phyloP scores from a whole-genome alignment of 1,140 invertebrate genomes.

The Theocolax elegans region DNA sequence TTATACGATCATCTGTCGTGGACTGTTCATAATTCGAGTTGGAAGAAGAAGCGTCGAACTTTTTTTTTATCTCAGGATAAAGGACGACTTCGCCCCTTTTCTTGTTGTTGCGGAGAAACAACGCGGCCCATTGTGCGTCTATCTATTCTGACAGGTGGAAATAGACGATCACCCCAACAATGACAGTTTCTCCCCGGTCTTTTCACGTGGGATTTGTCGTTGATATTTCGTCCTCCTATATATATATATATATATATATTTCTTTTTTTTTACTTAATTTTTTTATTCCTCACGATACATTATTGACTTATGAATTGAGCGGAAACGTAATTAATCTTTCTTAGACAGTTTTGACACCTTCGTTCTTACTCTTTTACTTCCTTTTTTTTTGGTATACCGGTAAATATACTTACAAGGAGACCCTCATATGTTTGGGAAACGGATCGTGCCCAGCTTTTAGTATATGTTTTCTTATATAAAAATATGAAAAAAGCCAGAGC shows the following conservation, averaged over 20 bases:
- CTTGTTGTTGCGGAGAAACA: constrained; percentile 48
- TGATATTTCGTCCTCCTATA: too few relatives aligned
- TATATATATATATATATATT: too few relatives aligned
- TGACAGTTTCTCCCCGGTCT: constrained; percentile 49
- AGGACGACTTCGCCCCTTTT: constrained; percentile 42
- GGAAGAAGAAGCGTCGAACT: constrained; percentile 50
- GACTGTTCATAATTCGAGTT: constrained; percentile 57
- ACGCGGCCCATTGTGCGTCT: constrained; percentile 55
- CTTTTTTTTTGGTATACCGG: background rate
- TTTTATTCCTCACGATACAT: background rate
- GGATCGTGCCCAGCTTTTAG: background rate
- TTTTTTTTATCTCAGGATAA: constrained; percentile 45
- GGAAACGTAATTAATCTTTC: constrained; percentile 18
- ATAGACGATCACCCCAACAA: constrained; percentile 59
- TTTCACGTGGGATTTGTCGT: constrained; percentile 49
- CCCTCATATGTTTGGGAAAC: background rate
- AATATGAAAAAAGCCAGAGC: too few relatives aligned
- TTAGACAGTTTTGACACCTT: background rate
- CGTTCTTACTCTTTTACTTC: too few relatives aligned
- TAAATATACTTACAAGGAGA: background rate
- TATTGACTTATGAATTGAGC: constrained; percentile 12
- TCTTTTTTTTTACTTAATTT: constrained; percentile 2
- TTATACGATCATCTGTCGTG: constrained; percentile 1
- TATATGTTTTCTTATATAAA: too few relatives aligned
- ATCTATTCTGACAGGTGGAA: constrained; percentile 62